Evolutionary conservation across 2,113 vertebrate genomes (phyloP).

Genomic region (Oophaga pumilio): DNA sequence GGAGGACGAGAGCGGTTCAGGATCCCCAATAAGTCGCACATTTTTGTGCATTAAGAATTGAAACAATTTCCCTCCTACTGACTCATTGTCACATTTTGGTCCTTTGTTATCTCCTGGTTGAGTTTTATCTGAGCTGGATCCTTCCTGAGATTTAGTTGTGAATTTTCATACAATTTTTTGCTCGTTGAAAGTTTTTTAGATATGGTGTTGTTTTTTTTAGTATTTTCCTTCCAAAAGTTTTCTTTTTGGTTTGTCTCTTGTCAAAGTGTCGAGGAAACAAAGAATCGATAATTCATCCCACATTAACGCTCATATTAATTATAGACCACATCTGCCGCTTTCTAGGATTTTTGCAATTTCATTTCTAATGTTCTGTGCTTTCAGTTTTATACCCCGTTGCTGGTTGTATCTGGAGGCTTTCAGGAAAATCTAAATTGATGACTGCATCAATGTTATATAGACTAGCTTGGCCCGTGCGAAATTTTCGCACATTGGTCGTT

Average conservation of each 20-base stretch:
- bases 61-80: too few relatives aligned
- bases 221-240: neutral
- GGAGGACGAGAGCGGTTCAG: too few relatives aligned
- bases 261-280: neutral
- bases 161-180: neutral
- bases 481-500: too few relatives aligned
- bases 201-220: neutral
- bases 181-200: neutral
- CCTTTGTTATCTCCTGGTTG: neutral
- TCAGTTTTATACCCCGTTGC: constrained; percentile 44
- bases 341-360: constrained; percentile 39
- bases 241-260: neutral
- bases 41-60: too few relatives aligned
- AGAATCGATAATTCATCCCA: constrained; percentile 36
- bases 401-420: constrained; percentile 10
- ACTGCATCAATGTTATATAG: neutral
- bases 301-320: constrained; percentile 25
- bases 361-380: constrained; percentile 47
- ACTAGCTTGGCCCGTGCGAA: too few relatives aligned
- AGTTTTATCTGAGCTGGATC: neutral
- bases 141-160: neutral
- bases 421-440: neutral
- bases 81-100: neutral
- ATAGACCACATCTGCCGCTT: constrained; percentile 35
- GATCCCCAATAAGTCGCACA: too few relatives aligned